Evolutionary conservation across 2,797 vertebrate species (phyloP).

Genomic region (Lerista edwardsae): DNA sequence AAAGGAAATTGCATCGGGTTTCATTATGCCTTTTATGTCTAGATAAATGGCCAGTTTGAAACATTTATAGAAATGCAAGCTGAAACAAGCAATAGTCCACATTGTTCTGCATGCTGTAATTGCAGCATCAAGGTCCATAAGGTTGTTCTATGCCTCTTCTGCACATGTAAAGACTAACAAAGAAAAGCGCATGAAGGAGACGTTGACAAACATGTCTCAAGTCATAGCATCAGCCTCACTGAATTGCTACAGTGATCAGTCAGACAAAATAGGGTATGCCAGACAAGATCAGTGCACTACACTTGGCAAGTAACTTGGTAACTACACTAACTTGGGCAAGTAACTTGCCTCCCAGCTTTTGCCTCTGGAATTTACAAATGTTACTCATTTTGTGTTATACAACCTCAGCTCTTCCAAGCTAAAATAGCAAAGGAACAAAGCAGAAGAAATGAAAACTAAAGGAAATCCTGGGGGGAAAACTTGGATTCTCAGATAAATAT

Average conservation of each 20-base stretch:
- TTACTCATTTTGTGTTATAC: background rate
- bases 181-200: too few species aligned
- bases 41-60: background rate
- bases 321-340: background rate
- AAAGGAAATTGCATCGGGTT: background rate
- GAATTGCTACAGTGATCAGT: background rate
- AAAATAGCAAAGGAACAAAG: background rate
- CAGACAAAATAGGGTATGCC: background rate
- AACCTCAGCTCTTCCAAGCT: background rate
- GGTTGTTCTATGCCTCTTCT: background rate
- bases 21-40: background rate
- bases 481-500: constrained; percentile 33
- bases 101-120: background rate
- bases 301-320: background rate
- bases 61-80: background rate
- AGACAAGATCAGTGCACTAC: background rate
- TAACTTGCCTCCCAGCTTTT: background rate
- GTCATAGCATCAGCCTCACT: background rate
- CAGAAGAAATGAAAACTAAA: constrained; percentile 1
- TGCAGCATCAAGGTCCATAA: background rate
- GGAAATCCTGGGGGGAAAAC: constrained; percentile 22
- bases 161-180: background rate
- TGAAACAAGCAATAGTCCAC: background rate
- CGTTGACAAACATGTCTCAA: too few species aligned
- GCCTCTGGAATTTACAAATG: background rate